phyloP scores from a whole-genome alignment of 2,888 invertebrate species.

The Drosophila dives region DNA sequence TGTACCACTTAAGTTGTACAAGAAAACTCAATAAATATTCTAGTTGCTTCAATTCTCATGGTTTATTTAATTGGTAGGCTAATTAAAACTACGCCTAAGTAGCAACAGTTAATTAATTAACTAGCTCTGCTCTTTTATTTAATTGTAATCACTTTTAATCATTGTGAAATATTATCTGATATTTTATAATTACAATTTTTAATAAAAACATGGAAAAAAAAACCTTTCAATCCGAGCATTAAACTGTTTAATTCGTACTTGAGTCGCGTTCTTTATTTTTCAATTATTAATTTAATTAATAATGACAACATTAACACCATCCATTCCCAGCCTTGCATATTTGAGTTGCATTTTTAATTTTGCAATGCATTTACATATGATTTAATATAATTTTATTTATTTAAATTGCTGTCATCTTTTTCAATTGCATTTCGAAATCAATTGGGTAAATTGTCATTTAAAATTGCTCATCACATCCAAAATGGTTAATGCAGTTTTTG shows the following conservation, averaged over 20 bases:
- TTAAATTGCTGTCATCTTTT: conserved; percentile 33
- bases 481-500: conserved; percentile 39
- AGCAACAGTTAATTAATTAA: not conserved
- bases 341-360: not conserved
- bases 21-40: not conserved
- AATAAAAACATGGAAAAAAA: not conserved
- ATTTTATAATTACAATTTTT: not conserved
- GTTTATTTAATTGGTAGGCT: not conserved
- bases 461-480: conserved; percentile 13
- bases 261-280: not conserved
- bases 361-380: not conserved
- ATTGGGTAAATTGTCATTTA: conserved; percentile 47
- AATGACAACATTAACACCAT: not conserved
- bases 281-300: not conserved
- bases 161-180: not conserved
- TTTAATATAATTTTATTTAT: conserved; percentile 2
- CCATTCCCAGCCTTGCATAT: not conserved
- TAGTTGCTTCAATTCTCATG: not conserved
- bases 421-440: conserved; percentile 43
- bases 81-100: not conserved
- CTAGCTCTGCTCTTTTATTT: not conserved
- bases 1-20: not conserved
- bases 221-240: not conserved
- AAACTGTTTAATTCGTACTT: conserved; percentile 2
- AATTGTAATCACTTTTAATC: not conserved